Percentiles rank a stretch among this genome's conserved stretches.
Conservation (phyloP, 2,113 vertebrate genomes). For the Cynoglossus semilaevis region DNA sequence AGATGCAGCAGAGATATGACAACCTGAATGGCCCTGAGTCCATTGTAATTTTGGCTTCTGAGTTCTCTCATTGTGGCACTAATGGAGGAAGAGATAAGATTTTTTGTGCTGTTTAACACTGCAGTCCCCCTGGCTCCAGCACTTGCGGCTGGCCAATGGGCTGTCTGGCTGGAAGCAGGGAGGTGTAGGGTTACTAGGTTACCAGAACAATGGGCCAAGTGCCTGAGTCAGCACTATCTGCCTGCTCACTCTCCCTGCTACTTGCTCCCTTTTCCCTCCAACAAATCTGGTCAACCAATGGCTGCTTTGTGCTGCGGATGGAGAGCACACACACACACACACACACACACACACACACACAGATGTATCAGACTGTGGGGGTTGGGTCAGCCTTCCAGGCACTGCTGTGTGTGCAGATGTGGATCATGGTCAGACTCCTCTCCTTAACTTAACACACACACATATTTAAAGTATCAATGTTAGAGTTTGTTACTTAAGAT, state of each 20-base stretch:
- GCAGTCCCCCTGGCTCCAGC: conserved; percentile 68
- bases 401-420: conserved; percentile 61
- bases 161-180: conserved; percentile 56
- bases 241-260: conserved; percentile 38
- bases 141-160: conserved; percentile 57
- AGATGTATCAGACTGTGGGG: conserved; percentile 40
- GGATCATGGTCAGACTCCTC: conserved; percentile 2
- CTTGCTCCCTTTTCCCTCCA: conserved; percentile 57
- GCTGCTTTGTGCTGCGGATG: conserved; percentile 47
- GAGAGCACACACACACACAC: conserved; percentile 41
- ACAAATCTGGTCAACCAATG: conserved; percentile 60
- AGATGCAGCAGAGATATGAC: conserved; percentile 38
- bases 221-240: conserved; percentile 73
- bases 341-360: conserved; percentile 22
- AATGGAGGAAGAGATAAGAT: conserved; percentile 71
- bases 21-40: conserved; percentile 52
- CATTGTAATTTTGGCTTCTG: conserved; percentile 53
- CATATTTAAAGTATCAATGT: no score
- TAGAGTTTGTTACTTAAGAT: no score
- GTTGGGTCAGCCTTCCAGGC: conserved; percentile 40
- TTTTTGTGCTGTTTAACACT: conserved; percentile 65
- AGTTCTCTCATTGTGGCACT: conserved; percentile 65
- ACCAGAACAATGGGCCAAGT: conserved; percentile 66
- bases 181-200: conserved; percentile 64
- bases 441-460: no score